A percentile compares a stretch with the other conserved stretches of the same genome.
These are phyloP conservation scores for Aspiorhynchus laticeps DNA, from an alignment of 2,113 vertebrate species.

Conservation along the genomic window DNA sequence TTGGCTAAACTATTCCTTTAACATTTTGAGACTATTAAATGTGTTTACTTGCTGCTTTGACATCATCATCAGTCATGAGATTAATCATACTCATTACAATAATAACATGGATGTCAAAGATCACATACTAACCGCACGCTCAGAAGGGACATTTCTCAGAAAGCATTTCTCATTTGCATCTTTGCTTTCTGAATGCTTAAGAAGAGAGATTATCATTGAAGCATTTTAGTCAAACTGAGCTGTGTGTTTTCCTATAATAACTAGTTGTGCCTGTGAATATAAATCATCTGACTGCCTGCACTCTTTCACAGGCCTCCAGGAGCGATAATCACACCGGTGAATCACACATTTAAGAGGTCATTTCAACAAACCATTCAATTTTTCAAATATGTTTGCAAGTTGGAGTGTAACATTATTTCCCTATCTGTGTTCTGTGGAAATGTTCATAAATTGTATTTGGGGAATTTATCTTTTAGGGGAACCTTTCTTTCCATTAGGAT, in stretches of 20 bases:
- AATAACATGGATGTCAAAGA: background rate
- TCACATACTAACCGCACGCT: background rate
- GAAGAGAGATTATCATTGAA: slow-evolving; percentile 6
- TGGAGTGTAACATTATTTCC: no score
- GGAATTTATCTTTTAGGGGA: background rate
- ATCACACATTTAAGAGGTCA: slow-evolving; percentile 62
- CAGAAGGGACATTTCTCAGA: background rate
- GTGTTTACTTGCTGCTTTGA: background rate
- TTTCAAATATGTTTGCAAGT: background rate
- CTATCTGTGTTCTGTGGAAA: background rate
- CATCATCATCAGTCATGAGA: background rate
- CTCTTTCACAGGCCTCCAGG: slow-evolving; percentile 65
- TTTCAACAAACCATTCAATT: background rate
- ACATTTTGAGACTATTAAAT: no score
- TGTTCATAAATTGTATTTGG: background rate
- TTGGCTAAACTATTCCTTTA: no score
- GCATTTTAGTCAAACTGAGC: background rate
- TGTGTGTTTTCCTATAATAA: slow-evolving; percentile 11
- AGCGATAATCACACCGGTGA: slow-evolving; percentile 71
- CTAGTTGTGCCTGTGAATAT: slow-evolving; percentile 24
- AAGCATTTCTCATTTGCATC: background rate
- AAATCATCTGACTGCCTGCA: background rate
- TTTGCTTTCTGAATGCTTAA: background rate
- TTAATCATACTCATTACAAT: background rate
- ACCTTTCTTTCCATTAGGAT: background rate